phyloP scores from a whole-genome alignment of 2,888 invertebrate species.

The Oxytorus armatus region DNA sequence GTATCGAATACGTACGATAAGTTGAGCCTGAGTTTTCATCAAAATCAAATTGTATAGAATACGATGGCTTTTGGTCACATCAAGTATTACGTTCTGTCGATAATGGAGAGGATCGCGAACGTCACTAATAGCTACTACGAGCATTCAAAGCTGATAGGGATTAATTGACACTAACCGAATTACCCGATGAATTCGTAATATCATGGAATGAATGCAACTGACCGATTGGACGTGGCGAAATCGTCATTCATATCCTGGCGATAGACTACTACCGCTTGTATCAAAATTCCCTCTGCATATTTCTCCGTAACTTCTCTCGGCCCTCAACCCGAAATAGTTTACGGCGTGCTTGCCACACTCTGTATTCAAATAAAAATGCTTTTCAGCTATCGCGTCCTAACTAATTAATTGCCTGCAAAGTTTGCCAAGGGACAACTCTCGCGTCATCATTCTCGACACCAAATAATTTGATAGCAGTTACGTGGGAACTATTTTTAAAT shows the following conservation, averaged over 20 bases:
- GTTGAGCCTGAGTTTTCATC: background rate
- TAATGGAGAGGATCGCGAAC: background rate
- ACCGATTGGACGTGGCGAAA: constrained; percentile 9
- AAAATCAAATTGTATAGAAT: background rate
- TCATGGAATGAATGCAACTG: constrained; percentile 13
- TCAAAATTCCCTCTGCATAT: constrained; percentile 7
- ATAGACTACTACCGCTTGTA: background rate
- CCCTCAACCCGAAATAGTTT: no score
- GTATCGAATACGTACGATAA: background rate
- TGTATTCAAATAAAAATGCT: no score
- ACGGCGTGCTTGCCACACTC: no score
- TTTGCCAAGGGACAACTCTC: no score
- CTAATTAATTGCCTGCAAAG: no score
- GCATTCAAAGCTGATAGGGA: constrained; percentile 7
- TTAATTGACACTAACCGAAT: constrained; percentile 41
- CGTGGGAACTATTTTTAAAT: no score
- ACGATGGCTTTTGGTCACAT: background rate
- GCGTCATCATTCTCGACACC: no score
- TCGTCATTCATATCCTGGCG: constrained; percentile 16
- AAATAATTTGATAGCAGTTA: no score
- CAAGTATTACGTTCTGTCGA: background rate
- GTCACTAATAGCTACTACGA: constrained; percentile 3
- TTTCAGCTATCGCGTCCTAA: no score
- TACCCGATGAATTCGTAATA: constrained; percentile 38
- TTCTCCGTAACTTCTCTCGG: no score